Conservation (phyloP, 2,888 invertebrate genomes). For the Drosophila mayaguana region DNA sequence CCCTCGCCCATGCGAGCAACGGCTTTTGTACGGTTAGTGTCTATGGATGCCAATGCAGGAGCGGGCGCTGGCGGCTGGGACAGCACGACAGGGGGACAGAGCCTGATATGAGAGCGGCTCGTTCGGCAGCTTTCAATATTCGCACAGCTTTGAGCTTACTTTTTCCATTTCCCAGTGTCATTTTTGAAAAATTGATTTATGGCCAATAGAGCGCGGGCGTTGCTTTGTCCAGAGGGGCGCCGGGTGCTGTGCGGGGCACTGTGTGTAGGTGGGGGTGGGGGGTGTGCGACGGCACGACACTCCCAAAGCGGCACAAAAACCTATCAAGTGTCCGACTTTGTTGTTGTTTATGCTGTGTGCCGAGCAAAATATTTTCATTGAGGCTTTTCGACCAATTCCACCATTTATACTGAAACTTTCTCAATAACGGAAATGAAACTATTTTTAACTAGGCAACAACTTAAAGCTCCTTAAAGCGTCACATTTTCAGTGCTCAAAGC, state of each 20-base stretch:
- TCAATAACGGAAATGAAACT: constrained; percentile 69
- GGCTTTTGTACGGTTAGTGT: constrained; percentile 9
- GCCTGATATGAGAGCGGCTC: constrained; percentile 22
- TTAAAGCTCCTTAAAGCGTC: constrained; percentile 59
- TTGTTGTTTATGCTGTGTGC: constrained; percentile 45
- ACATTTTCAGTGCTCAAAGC: constrained; percentile 15
- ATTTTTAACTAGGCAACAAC: constrained; percentile 51
- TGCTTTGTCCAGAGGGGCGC: constrained; percentile 7
- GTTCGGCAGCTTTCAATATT: constrained; percentile 68
- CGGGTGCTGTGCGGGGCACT: neutral
- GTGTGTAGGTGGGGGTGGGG: neutral
- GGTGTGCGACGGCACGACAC: constrained; percentile 5
- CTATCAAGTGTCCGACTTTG: constrained; percentile 69
- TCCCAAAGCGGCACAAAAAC: constrained; percentile 67
- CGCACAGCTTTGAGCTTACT: constrained; percentile 79
- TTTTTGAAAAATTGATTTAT: constrained; percentile 79
- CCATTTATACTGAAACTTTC: constrained; percentile 55
- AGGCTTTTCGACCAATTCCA: constrained; percentile 44
- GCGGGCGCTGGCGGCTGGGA: no score
- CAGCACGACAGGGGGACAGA: neutral
- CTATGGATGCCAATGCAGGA: constrained; percentile 9
- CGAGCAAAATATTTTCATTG: constrained; percentile 58
- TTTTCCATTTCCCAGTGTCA: constrained; percentile 79
- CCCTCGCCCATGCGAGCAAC: constrained; percentile 23
- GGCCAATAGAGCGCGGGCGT: constrained; percentile 64